phyloP scores from a whole-genome alignment of 1,140 invertebrate genomes.

The Philaenus spumarius region DNA sequence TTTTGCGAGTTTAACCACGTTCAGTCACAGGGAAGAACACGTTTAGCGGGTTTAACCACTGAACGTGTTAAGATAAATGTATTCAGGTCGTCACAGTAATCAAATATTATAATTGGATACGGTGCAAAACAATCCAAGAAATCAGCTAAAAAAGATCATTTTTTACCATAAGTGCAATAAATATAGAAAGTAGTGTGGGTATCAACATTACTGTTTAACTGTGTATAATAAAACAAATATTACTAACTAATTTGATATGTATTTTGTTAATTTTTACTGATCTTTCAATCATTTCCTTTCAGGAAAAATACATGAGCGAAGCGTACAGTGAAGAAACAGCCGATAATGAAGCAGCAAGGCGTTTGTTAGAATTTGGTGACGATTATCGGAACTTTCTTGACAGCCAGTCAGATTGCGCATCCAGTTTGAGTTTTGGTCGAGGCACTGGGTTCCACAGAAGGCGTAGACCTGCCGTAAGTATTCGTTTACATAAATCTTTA shows the following conservation, averaged over 20 bases:
- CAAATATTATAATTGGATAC: too few species aligned
- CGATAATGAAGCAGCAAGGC: slow-evolving; percentile 74
- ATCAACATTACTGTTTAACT: neutral
- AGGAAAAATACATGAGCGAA: slow-evolving; percentile 89
- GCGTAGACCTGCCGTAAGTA: slow-evolving; percentile 36
- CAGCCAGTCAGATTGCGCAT: slow-evolving; percentile 76
- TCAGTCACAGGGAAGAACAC: too few species aligned
- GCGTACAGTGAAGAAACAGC: slow-evolving; percentile 80
- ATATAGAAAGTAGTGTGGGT: neutral
- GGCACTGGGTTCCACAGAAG: slow-evolving; percentile 36
- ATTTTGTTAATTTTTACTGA: too few species aligned
- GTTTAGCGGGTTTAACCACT: too few species aligned
- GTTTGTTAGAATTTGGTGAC: slow-evolving; percentile 80
- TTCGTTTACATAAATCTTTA: neutral
- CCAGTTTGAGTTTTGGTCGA: slow-evolving; percentile 62
- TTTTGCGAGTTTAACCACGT: too few species aligned
- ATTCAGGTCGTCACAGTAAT: too few species aligned
- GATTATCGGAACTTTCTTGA: slow-evolving; percentile 84
- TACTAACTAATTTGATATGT: too few species aligned
- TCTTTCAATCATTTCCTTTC: slow-evolving; percentile 37
- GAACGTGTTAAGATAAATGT: too few species aligned
- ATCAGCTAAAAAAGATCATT: too few species aligned
- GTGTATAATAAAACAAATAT: too few species aligned
- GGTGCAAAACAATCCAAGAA: too few species aligned
- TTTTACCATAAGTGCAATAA: neutral